Evolutionary conservation across 2,888 invertebrate species (phyloP).

Genomic region (Labia minor): DNA sequence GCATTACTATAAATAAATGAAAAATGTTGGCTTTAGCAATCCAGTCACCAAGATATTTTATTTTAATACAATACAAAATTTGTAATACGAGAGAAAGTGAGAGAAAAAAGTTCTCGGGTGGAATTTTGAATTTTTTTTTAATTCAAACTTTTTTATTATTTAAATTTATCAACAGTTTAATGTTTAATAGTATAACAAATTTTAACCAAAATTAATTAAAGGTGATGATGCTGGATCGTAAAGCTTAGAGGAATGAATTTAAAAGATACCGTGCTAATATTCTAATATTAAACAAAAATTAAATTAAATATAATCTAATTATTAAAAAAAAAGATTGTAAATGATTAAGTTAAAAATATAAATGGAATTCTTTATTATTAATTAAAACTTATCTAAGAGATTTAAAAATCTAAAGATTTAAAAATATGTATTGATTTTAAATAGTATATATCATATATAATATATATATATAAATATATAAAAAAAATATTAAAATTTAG

Average conservation of each 20-base stretch:
- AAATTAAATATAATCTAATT: not conserved
- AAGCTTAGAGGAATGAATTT: not conserved
- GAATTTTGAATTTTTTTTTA: not conserved
- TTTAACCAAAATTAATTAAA: too few species aligned
- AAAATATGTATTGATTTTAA: not conserved
- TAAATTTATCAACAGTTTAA: too few species aligned
- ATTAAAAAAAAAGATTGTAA: not conserved
- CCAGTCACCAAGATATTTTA: not conserved
- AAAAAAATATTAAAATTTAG: not conserved
- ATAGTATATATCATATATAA: not conserved
- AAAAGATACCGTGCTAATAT: conserved; percentile 2
- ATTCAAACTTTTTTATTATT: too few species aligned
- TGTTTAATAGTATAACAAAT: too few species aligned
- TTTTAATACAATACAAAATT: not conserved
- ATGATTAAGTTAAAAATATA: too few species aligned
- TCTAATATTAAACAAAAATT: not conserved
- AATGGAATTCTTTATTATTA: too few species aligned
- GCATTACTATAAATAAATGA: not conserved
- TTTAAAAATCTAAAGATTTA: too few species aligned
- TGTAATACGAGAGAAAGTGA: not conserved
- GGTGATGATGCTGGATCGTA: not conserved
- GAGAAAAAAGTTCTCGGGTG: not conserved
- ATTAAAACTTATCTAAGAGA: too few species aligned
- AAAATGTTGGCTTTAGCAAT: conserved; percentile 2
- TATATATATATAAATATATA: not conserved